These are phyloP conservation scores for Paracentrotus lividus DNA, from an alignment of 53 echinoderm and acorn worm genomes.

Conservation along the genomic window DNA sequence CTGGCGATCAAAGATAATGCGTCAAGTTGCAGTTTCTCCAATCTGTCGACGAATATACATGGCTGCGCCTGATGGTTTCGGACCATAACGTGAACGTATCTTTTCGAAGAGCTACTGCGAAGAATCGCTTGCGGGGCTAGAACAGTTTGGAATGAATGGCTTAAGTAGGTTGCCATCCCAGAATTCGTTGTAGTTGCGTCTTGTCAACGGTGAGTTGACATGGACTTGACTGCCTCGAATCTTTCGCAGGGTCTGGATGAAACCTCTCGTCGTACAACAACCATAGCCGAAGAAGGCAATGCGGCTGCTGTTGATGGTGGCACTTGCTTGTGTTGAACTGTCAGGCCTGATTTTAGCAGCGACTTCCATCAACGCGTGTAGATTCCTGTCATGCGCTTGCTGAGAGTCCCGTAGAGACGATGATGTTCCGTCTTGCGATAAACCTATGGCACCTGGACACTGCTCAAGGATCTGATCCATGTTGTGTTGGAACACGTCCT, in stretches of 20 bases:
- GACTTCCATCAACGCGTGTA: conserved; percentile 73
- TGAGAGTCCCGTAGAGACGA: conserved; percentile 70
- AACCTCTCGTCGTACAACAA: conserved; percentile 51
- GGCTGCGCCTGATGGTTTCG: too few species aligned
- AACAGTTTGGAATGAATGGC: conserved; percentile 65
- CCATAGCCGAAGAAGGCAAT: conserved; percentile 67
- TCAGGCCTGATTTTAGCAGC: conserved; percentile 72
- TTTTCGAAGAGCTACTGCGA: conserved; percentile 22
- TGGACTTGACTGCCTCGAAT: conserved; percentile 57
- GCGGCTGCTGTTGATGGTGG: conserved; percentile 37
- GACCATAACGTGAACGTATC: too few species aligned
- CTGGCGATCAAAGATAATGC: conserved; percentile 74
- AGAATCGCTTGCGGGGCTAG: conserved; percentile 58
- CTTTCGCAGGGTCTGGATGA: conserved; percentile 73
- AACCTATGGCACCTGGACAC: not conserved
- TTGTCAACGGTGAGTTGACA: conserved; percentile 42
- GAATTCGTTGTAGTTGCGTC: conserved; percentile 36
- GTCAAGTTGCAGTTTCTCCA: conserved; percentile 46
- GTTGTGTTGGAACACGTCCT: not conserved
- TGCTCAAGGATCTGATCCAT: conserved; percentile 27
- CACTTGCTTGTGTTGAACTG: conserved; percentile 77
- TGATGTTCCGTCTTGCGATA: conserved; percentile 35
- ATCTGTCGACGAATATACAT: conserved; percentile 47
- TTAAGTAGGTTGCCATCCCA: conserved; percentile 69
- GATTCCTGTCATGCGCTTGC: conserved; percentile 60